Evolutionary conservation across 2,888 invertebrate genomes (phyloP).

Genomic region (Drosophila neutralis): DNA sequence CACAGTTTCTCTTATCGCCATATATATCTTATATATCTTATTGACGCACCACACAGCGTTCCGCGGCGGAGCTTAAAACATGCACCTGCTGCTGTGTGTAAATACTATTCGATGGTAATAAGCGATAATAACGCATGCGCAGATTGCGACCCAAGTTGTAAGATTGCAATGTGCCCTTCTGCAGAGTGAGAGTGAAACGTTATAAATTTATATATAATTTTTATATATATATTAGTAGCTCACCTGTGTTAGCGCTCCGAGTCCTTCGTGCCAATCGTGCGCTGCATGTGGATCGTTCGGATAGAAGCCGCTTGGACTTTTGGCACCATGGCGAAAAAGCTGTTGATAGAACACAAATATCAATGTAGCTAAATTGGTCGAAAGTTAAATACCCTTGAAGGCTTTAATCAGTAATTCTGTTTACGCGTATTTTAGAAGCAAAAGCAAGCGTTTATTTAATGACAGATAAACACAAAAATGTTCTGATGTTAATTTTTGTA

Average conservation of each 20-base stretch:
- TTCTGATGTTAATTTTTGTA: too few species aligned
- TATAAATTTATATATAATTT: neutral
- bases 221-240: conserved; percentile 11
- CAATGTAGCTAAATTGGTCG: neutral
- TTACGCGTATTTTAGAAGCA: neutral
- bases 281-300: conserved; percentile 92
- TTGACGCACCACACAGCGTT: conserved; percentile 87
- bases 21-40: conserved; percentile 29
- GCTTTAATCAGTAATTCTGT: neutral
- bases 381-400: neutral
- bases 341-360: conserved; percentile 38
- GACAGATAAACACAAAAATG: too few species aligned
- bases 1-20: conserved; percentile 49
- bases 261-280: conserved; percentile 92
- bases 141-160: conserved; percentile 91
- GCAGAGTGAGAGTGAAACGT: conserved; percentile 52
- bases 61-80: conserved; percentile 91
- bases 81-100: conserved; percentile 88
- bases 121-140: conserved; percentile 88
- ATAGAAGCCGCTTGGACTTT: conserved; percentile 89
- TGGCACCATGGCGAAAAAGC: conserved; percentile 85
- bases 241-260: conserved; percentile 89
- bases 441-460: too few species aligned
- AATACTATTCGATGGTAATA: conserved; percentile 87
- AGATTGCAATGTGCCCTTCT: conserved; percentile 91